Evolutionary conservation across 2,888 invertebrate genomes (phyloP).

Genomic region (Dryococelus australis): DNA sequence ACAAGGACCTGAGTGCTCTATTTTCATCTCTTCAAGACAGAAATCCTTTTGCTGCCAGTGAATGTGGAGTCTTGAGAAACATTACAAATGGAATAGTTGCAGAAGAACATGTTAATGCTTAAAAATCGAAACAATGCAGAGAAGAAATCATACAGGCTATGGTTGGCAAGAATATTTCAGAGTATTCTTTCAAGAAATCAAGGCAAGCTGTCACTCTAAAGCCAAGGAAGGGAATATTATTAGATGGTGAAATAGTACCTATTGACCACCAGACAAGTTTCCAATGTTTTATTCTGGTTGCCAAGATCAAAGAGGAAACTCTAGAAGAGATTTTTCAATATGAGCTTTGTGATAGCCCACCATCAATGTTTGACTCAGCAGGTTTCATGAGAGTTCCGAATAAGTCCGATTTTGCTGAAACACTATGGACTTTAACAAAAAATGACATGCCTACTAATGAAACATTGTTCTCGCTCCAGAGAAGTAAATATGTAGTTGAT

Average conservation of each 20-base stretch:
- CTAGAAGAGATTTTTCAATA: background rate
- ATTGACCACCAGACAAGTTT: background rate
- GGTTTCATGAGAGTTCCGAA: background rate
- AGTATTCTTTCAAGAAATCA: conserved; percentile 4
- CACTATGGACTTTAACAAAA: background rate
- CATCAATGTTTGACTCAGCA: background rate
- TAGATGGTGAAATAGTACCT: background rate
- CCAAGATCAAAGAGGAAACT: background rate
- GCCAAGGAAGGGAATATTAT: background rate
- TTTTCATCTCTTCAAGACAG: too few species aligned
- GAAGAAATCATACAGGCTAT: background rate
- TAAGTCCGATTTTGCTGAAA: background rate
- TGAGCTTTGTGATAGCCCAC: conserved; percentile 4
- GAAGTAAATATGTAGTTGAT: background rate
- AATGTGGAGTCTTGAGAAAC: too few species aligned
- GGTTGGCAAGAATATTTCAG: background rate
- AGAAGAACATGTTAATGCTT: conserved; percentile 1
- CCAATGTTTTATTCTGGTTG: background rate
- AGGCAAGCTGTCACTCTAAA: conserved; percentile 3
- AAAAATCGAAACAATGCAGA: background rate
- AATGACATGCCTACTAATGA: conserved; percentile 17
- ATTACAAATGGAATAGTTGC: background rate
- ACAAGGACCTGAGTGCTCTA: too few species aligned
- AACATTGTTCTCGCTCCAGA: background rate
- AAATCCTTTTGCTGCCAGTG: too few species aligned